phyloP scores from a whole-genome alignment of 2,888 invertebrate species.

The Eristalinus sepulchralis region DNA sequence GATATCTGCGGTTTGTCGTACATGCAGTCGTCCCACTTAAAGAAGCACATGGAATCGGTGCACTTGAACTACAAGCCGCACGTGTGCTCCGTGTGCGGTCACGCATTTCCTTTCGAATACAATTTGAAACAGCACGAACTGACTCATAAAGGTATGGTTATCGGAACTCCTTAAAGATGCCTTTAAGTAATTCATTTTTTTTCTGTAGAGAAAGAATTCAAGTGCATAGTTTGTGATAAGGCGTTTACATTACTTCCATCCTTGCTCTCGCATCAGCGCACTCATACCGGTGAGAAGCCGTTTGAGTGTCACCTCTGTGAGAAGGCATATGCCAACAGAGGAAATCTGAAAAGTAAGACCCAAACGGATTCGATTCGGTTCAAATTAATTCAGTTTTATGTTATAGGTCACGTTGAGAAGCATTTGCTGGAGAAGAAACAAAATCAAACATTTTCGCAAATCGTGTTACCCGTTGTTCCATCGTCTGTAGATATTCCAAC shows the following conservation, averaged over 20 bases:
- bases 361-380: not conserved
- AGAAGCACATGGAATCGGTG: slow-evolving; percentile 60
- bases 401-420: slow-evolving; percentile 60
- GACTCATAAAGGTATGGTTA: slow-evolving; percentile 51
- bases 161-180: no score
- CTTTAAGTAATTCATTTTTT: not conserved
- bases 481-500: slow-evolving; percentile 34
- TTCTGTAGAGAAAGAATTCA: slow-evolving; percentile 57
- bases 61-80: slow-evolving; percentile 54
- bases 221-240: slow-evolving; percentile 60
- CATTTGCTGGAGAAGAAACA: slow-evolving; percentile 64
- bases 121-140: slow-evolving; percentile 62
- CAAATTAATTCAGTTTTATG: not conserved
- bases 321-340: slow-evolving; percentile 53
- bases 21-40: slow-evolving; percentile 60
- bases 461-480: slow-evolving; percentile 52
- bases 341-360: slow-evolving; percentile 55
- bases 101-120: slow-evolving; percentile 63
- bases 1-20: slow-evolving; percentile 54
- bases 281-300: slow-evolving; percentile 63
- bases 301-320: slow-evolving; percentile 59
- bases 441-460: slow-evolving; percentile 63
- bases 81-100: slow-evolving; percentile 50
- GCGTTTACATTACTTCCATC: slow-evolving; percentile 57
- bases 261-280: slow-evolving; percentile 55